A percentile compares a stretch with the other conserved stretches of the same genome.
Conservation (phyloP, 2,888 invertebrate species). For the Sturmia bella region DNA sequence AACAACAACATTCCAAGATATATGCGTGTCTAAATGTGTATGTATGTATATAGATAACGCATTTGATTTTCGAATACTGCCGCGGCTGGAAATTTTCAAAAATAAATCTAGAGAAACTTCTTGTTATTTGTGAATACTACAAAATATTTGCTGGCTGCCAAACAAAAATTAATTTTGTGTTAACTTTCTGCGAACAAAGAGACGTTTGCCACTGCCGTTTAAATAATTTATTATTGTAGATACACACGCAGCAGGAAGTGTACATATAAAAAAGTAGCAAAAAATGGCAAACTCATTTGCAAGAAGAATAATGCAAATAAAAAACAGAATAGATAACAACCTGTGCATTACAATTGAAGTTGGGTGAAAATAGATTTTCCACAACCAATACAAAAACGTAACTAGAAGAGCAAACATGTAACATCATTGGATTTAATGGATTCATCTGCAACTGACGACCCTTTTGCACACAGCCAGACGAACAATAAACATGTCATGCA, state of each 20-base stretch:
- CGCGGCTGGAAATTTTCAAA: too few species aligned
- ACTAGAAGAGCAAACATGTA: conserved; percentile 33
- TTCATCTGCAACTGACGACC: conserved; percentile 67
- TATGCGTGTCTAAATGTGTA: too few species aligned
- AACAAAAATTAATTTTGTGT: conserved; percentile 45
- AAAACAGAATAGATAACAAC: conserved; percentile 44
- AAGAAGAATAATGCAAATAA: conserved; percentile 42
- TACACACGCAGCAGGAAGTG: conserved; percentile 72
- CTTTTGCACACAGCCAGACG: conserved; percentile 42
- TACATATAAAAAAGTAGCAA: conserved; percentile 67
- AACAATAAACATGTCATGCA: conserved; percentile 26
- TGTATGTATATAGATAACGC: too few species aligned
- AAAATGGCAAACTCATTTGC: conserved; percentile 53
- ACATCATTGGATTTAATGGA: conserved; percentile 60
- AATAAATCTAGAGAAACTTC: neutral
- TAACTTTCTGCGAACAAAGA: conserved; percentile 61
- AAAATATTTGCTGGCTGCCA: conserved; percentile 47
- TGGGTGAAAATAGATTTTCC: conserved; percentile 35
- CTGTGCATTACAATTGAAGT: conserved; percentile 63
- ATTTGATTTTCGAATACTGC: too few species aligned
- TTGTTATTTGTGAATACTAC: conserved; percentile 32
- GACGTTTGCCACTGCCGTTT: conserved; percentile 73
- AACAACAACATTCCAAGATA: too few species aligned
- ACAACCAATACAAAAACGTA: conserved; percentile 13
- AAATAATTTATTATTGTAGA: conserved; percentile 78